A percentile compares a stretch with the other conserved stretches of the same genome.
Evolutionary conservation across 37 sponge, comb jelly and placozoan species (phyloP).

Genomic region (Bolinopsis microptera): DNA sequence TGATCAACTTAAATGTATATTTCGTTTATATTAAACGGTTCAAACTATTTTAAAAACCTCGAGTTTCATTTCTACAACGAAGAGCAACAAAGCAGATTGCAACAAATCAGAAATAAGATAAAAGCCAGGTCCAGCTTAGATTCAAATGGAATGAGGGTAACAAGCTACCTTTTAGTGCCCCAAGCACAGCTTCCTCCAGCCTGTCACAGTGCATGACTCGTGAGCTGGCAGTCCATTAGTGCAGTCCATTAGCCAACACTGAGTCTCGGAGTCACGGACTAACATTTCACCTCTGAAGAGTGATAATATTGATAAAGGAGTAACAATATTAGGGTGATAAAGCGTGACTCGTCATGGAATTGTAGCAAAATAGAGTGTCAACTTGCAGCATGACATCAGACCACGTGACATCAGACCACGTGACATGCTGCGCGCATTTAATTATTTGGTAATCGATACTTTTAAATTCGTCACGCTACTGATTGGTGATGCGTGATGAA

Average conservation of each 20-base stretch:
- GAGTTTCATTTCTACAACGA: neutral
- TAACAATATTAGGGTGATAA: no score
- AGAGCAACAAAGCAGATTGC: neutral
- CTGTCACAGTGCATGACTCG: neutral
- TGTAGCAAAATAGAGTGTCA: no score
- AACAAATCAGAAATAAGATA: neutral
- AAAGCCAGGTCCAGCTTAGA: neutral
- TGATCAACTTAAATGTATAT: constrained; percentile 2
- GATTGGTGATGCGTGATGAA: neutral
- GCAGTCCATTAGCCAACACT: neutral
- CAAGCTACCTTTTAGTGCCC: neutral
- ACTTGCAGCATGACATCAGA: neutral
- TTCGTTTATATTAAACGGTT: constrained; percentile 45
- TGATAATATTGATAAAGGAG: no score
- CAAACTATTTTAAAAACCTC: neutral
- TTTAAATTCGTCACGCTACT: neutral
- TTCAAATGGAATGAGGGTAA: neutral
- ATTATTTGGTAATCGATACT: neutral
- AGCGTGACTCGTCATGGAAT: neutral
- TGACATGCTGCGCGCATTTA: neutral
- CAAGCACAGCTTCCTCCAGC: neutral
- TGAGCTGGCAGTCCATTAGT: neutral
- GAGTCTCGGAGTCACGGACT: neutral
- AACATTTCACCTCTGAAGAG: neutral
- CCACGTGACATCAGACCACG: neutral